These are phyloP conservation scores for Noturus placidus DNA, from an alignment of 2,113 vertebrate species.

Conservation along the genomic window DNA sequence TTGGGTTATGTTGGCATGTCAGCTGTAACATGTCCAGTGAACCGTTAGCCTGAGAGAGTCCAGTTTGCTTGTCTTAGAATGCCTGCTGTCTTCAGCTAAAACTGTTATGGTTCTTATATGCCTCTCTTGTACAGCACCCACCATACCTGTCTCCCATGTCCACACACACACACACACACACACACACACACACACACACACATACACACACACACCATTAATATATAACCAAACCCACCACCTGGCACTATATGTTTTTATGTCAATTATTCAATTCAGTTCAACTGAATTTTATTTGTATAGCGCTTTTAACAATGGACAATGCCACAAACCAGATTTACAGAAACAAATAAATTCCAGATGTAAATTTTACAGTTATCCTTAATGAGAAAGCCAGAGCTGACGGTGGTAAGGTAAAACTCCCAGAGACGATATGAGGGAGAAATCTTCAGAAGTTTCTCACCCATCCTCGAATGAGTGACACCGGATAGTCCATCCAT, in stretches of 20 bases:
- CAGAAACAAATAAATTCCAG: no score
- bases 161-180: neutral
- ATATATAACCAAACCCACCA: neutral
- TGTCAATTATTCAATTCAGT: neutral
- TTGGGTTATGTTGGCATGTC: neutral
- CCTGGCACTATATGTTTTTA: neutral
- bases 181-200: constrained; percentile 46
- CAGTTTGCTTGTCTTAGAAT: neutral
- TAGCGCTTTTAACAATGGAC: no score
- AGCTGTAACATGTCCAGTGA: neutral
- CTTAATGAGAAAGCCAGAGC: no score
- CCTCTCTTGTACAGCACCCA: neutral
- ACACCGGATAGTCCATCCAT: no score
- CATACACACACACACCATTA: constrained; percentile 28
- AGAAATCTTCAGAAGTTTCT: no score
- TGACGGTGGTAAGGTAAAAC: no score
- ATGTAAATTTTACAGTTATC: no score
- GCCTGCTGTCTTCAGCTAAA: neutral
- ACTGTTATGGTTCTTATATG: neutral
- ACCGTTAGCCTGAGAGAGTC: neutral
- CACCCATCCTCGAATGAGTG: no score
- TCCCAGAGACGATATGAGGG: no score
- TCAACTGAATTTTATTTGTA: no score
- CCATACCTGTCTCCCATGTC: neutral
- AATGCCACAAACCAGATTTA: no score